These are phyloP conservation scores for Drosophila bunnanda DNA, from an alignment of 2,888 invertebrate genomes.

Conservation along the genomic window DNA sequence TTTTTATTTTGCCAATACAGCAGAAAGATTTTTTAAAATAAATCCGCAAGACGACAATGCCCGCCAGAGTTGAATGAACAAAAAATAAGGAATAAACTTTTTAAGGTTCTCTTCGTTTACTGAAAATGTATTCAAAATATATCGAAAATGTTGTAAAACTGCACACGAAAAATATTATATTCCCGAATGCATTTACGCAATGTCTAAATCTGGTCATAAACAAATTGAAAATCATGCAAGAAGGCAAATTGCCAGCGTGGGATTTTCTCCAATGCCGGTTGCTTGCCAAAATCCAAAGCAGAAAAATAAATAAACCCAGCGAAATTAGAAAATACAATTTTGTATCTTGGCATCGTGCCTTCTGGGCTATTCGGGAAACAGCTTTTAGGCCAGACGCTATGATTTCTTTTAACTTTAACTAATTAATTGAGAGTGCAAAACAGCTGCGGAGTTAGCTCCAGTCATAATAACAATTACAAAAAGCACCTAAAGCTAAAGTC, in stretches of 20 bases:
- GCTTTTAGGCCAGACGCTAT: constrained; percentile 20
- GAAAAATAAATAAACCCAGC: constrained; percentile 33
- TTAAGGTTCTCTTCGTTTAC: constrained; percentile 4
- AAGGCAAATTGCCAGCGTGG: constrained; percentile 48
- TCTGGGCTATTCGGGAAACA: constrained; percentile 54
- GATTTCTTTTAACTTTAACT: constrained; percentile 40
- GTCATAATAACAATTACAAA: constrained; percentile 26
- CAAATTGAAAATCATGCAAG: constrained; percentile 41
- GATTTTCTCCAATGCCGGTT: constrained; percentile 43
- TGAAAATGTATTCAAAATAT: constrained; percentile 10
- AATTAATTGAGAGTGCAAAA: constrained; percentile 48
- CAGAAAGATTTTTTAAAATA: constrained; percentile 9
- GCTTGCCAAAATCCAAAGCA: constrained; percentile 53
- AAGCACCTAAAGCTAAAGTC: constrained; percentile 14
- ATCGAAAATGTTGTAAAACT: constrained; percentile 8
- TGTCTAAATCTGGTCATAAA: constrained; percentile 54
- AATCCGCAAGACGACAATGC: constrained; percentile 8
- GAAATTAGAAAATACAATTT: constrained; percentile 3
- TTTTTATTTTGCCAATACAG: constrained; percentile 22
- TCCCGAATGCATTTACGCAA: constrained; percentile 61
- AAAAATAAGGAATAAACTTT: neutral
- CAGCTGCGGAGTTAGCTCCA: constrained; percentile 44
- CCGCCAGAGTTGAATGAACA: constrained; percentile 33
- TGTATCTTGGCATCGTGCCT: constrained; percentile 69
- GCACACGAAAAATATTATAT: constrained; percentile 38